Evolutionary conservation across 1,140 invertebrate species (phyloP).

Genomic region (Pseudomyrmex dendroicus): DNA sequence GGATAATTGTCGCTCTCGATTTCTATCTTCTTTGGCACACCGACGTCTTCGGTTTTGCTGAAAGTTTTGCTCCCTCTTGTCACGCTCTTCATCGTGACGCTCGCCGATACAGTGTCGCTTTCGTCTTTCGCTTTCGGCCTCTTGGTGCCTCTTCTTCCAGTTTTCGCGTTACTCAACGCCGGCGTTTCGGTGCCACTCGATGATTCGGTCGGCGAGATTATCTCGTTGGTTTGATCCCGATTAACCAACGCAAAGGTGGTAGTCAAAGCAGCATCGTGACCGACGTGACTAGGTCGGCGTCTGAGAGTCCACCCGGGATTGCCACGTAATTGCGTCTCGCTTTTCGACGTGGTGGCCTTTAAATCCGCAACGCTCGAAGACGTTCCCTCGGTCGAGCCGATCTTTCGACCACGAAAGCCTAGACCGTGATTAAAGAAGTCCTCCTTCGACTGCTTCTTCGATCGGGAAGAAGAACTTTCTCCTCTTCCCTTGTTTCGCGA

Average conservation of each 20-base stretch:
- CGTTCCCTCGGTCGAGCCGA: slow-evolving; percentile 21
- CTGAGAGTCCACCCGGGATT: slow-evolving; percentile 81
- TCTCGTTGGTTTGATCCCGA: slow-evolving; percentile 69
- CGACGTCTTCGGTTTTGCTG: slow-evolving; percentile 53
- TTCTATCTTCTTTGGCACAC: slow-evolving; percentile 62
- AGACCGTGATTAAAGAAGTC: slow-evolving; percentile 82
- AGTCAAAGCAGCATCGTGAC: slow-evolving; percentile 41
- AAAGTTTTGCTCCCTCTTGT: slow-evolving; percentile 76
- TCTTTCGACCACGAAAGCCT: slow-evolving; percentile 81
- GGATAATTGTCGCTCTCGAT: slow-evolving; percentile 82
- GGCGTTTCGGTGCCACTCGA: slow-evolving; percentile 45
- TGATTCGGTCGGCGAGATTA: slow-evolving; percentile 58
- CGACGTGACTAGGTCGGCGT: slow-evolving; percentile 72
- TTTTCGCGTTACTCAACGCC: slow-evolving; percentile 22
- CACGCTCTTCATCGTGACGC: slow-evolving; percentile 27
- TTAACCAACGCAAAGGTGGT: slow-evolving; percentile 19
- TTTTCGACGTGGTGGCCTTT: slow-evolving; percentile 25
- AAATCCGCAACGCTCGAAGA: not conserved
- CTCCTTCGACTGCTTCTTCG: slow-evolving; percentile 70
- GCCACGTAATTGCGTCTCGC: slow-evolving; percentile 47
- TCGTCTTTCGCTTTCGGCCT: slow-evolving; percentile 55
- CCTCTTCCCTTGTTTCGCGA: slow-evolving; percentile 39
- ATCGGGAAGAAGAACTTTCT: slow-evolving; percentile 28
- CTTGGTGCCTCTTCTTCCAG: slow-evolving; percentile 60
- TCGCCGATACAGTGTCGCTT: not conserved